Conservation (phyloP, 2,113 vertebrate species). For the Cariama cristata region DNA sequence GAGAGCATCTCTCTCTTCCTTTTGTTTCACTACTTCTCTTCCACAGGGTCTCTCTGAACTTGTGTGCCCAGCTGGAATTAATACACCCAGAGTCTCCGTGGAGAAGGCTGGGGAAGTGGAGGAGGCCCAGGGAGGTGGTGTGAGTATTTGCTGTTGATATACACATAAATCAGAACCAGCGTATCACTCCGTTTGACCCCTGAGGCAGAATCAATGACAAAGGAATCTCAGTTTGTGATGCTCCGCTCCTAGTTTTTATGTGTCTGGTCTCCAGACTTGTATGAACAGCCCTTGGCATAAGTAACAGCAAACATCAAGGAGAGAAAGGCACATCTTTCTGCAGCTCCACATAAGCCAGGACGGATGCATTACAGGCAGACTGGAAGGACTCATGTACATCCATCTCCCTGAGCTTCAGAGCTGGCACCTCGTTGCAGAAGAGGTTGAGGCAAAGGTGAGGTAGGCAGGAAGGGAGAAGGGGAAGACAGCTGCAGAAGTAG, state of each 20-base stretch:
- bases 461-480: background rate
- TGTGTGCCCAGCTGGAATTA: background rate
- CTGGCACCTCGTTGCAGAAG: background rate
- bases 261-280: background rate
- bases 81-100: background rate
- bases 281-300: background rate
- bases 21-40: slow-evolving; percentile 21
- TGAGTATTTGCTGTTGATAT: background rate
- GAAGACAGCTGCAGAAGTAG: background rate
- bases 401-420: background rate
- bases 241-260: background rate
- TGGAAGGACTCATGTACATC: background rate
- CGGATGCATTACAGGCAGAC: background rate
- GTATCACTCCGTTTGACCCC: accelerated
- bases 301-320: background rate
- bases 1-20: slow-evolving; percentile 18
- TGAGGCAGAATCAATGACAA: background rate
- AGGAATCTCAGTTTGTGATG: background rate
- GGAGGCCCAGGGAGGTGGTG: background rate
- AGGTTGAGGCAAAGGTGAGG: background rate
- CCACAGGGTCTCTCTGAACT: background rate
- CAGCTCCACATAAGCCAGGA: background rate
- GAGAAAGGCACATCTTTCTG: background rate
- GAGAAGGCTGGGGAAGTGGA: background rate
- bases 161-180: background rate